These are phyloP conservation scores for Pyralis farinalis DNA, from an alignment of 2,888 invertebrate genomes.

Conservation along the genomic window DNA sequence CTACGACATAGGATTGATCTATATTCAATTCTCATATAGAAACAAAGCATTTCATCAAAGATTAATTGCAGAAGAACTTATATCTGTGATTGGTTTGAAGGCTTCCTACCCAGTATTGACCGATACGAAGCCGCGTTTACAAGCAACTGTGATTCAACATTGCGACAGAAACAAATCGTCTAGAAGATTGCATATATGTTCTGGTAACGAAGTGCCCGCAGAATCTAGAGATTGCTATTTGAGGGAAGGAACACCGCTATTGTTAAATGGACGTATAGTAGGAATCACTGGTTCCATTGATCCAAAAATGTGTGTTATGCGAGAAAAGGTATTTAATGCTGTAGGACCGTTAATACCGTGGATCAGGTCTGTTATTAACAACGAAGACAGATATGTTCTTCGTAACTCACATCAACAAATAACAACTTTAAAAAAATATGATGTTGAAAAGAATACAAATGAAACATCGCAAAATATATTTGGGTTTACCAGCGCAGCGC, in stretches of 20 bases:
- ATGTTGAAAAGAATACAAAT: too few relatives aligned
- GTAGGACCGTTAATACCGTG: slow-evolving; percentile 35
- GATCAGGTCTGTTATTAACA: slow-evolving; percentile 23
- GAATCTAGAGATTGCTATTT: slow-evolving; percentile 22
- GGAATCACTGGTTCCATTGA: slow-evolving; percentile 31
- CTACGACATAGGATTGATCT: slow-evolving; percentile 28
- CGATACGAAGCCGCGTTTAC: slow-evolving; percentile 21
- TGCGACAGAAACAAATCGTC: slow-evolving; percentile 26
- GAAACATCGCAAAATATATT: too few relatives aligned
- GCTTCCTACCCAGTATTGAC: slow-evolving; percentile 33
- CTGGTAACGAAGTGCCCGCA: slow-evolving; percentile 18
- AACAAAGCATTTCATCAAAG: slow-evolving; percentile 20
- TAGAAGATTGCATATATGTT: slow-evolving; percentile 32
- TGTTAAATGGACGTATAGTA: slow-evolving; percentile 36
- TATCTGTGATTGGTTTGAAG: slow-evolving; percentile 30
- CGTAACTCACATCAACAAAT: too few relatives aligned
- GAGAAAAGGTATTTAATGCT: slow-evolving; percentile 33
- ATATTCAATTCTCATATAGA: not conserved
- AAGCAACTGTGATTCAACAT: slow-evolving; percentile 29
- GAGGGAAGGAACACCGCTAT: slow-evolving; percentile 42
- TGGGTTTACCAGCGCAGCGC: too few relatives aligned
- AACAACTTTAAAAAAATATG: too few relatives aligned
- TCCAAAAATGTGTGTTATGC: slow-evolving; percentile 19
- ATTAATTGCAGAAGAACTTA: slow-evolving; percentile 33
- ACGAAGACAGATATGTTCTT: not conserved